phyloP scores from a whole-genome alignment of 2,888 invertebrate species.

The Petrolisthes manimaculis region DNA sequence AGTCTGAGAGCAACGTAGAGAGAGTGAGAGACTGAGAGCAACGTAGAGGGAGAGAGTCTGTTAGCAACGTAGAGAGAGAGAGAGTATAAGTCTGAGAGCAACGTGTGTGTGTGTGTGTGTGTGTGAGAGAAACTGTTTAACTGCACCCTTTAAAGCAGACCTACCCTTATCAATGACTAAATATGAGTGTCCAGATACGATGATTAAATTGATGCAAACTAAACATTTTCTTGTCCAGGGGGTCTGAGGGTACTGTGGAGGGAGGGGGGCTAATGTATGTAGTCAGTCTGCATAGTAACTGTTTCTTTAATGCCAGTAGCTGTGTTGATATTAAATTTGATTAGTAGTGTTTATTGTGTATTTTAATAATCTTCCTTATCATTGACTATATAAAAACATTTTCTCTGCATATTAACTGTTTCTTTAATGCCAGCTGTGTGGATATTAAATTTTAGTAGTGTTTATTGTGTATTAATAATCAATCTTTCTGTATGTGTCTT shows the following conservation, averaged over 20 bases:
- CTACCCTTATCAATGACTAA: constrained; percentile 11
- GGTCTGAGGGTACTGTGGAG: background rate
- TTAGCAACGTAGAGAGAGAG: background rate
- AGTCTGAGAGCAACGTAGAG: background rate
- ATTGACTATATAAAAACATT: background rate
- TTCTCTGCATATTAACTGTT: background rate
- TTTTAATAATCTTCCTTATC: background rate
- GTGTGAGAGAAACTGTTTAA: background rate
- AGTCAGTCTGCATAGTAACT: background rate
- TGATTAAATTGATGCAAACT: background rate
- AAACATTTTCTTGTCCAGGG: background rate
- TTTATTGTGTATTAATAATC: too few species aligned
- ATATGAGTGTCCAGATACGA: background rate
- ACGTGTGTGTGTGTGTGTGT: background rate
- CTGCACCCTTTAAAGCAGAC: constrained; percentile 11
- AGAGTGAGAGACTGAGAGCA: constrained; percentile 12
- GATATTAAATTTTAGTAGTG: too few species aligned
- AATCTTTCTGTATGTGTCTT: too few species aligned
- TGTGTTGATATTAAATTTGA: too few species aligned
- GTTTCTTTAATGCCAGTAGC: background rate
- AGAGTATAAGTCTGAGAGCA: background rate
- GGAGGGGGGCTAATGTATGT: background rate
- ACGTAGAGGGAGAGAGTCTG: background rate
- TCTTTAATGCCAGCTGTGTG: too few species aligned
- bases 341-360: too few species aligned